Evolutionary conservation across 2,113 vertebrate genomes (phyloP), one percentile per base, ranked within the genome.

Genomic region (Brachyhypopomus occidentalis): DNA sequence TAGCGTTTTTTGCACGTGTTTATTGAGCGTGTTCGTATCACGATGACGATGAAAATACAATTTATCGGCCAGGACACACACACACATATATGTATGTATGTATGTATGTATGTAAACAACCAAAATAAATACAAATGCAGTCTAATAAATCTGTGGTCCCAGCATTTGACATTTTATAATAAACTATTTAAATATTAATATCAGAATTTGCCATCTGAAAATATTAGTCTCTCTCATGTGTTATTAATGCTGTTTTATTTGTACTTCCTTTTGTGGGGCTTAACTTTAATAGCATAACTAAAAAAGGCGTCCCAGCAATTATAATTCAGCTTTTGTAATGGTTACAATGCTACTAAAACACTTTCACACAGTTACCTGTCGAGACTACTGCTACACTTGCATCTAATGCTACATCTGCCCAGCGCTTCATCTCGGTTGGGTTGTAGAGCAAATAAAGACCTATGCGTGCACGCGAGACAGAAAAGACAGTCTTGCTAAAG

Each of bases 241-340:
- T 79, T 78, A 78, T 78, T 78, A 78, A 78, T 58, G 22, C 41
- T 79, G 67, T 72, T 79, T 72, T 72, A 79, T 71, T 72, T 60
- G 69, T 48, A 19, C 38, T 22, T 69, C 56, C 55, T 67, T 78
- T 78, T 56, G 76, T 64, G 9, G 63, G 30, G 4, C 34, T 20
- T 64, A 64, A 25, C 59, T 76, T 76, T 76, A 20, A 76, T 76
- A 63, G 41, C 30, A 20, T 22, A 9, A 60, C 4, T 45, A n/a
- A 73, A 20, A 55, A 56, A 20, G 8, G 2, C 17, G 11, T 74
- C 25, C 8, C 25, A 16, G 55, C 55, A 59, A 59, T 73, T 30
- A 34, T 19, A 4, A 59, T 20, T 36, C 14, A 2, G 16, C 36
- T 23, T 63, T 77, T 52, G 9, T 52, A 79, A 72, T 9, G 12